Evolutionary conservation across 2,888 invertebrate genomes (phyloP).

Genomic region (Ochlodes sylvanus): DNA sequence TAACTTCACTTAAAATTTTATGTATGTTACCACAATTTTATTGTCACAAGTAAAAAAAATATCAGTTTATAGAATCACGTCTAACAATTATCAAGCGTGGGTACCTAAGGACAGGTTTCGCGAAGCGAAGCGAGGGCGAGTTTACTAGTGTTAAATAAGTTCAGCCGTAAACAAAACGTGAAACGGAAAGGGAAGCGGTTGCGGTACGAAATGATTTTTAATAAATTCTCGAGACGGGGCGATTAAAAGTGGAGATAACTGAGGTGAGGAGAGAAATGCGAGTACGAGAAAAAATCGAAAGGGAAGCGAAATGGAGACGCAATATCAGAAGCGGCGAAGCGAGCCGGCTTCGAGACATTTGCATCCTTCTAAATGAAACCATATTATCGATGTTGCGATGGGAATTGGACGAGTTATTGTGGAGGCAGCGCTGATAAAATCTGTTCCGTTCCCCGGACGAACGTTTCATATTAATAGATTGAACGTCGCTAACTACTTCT

Average conservation of each 20-base stretch:
- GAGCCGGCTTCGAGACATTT: constrained; percentile 67
- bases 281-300: constrained; percentile 42
- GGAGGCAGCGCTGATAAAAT: constrained; percentile 49
- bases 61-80: too few relatives aligned
- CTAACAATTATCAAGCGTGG: too few relatives aligned
- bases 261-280: constrained; percentile 56
- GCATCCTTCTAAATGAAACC: constrained; percentile 67
- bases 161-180: constrained; percentile 28
- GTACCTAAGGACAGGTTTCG: too few relatives aligned
- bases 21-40: too few relatives aligned
- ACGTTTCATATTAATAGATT: constrained; percentile 38
- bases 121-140: too few relatives aligned
- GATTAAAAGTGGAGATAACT: constrained; percentile 73
- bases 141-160: constrained; percentile 36
- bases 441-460: constrained; percentile 35
- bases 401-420: constrained; percentile 63
- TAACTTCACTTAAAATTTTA: too few relatives aligned
- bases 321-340: constrained; percentile 71
- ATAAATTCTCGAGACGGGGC: constrained; percentile 67
- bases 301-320: constrained; percentile 55
- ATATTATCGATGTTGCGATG: constrained; percentile 65
- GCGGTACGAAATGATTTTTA: constrained; percentile 65
- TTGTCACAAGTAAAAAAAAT: too few relatives aligned
- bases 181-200: constrained; percentile 44
- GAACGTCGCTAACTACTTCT: constrained; percentile 30